phyloP scores from a whole-genome alignment of 2,113 vertebrate species.

The Axis porcinus region DNA sequence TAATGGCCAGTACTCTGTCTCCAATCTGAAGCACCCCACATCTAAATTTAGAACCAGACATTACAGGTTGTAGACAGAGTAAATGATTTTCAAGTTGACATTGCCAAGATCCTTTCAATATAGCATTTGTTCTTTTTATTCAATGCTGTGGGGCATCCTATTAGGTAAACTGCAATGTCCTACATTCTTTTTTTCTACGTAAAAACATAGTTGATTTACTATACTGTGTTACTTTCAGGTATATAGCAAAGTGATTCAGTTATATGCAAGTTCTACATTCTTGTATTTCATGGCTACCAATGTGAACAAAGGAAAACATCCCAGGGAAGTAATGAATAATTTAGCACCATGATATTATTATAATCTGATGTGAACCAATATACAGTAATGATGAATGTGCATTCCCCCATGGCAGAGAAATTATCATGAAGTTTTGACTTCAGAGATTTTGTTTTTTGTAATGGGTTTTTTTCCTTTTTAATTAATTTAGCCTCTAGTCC shows the following conservation, averaged over 20 bases:
- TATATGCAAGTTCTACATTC: background rate
- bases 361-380: slow-evolving; percentile 51
- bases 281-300: background rate
- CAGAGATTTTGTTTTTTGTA: background rate
- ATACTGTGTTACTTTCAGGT: background rate
- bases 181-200: background rate
- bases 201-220: background rate
- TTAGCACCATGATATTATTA: slow-evolving; percentile 21
- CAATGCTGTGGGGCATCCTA: background rate
- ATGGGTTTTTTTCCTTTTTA: slow-evolving; percentile 53
- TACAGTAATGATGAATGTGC: slow-evolving; percentile 19
- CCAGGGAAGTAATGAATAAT: slow-evolving; percentile 52
- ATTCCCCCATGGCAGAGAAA: background rate
- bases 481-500: slow-evolving; percentile 57
- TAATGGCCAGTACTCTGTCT: slow-evolving; percentile 95
- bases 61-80: background rate
- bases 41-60: slow-evolving; percentile 77
- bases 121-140: background rate
- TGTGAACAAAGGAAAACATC: slow-evolving; percentile 39
- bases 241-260: background rate
- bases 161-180: background rate
- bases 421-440: slow-evolving; percentile 55
- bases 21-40: slow-evolving; percentile 98
- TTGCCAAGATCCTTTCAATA: slow-evolving; percentile 7
- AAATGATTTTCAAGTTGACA: background rate